These are phyloP conservation scores for Myotis yumanensis DNA, from an alignment of 2,113 vertebrate species.

Conservation along the genomic window DNA sequence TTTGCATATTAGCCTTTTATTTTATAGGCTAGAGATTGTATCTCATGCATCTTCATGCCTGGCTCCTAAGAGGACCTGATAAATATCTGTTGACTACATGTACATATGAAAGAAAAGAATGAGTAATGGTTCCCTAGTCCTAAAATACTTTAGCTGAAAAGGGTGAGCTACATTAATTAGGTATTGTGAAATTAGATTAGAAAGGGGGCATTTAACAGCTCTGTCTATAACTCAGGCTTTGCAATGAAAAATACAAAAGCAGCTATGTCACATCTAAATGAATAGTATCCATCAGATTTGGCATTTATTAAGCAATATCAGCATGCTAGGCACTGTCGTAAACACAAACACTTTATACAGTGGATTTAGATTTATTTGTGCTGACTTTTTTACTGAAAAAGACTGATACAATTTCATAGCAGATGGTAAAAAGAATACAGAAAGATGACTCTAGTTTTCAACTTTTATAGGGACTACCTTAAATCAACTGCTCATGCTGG, in stretches of 20 bases:
- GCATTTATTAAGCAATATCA: conserved; percentile 76
- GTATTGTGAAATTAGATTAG: conserved; percentile 72
- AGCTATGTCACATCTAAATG: conserved; percentile 73
- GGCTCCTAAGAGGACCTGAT: not conserved
- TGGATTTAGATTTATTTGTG: conserved; percentile 70
- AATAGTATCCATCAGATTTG: conserved; percentile 80
- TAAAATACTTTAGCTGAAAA: conserved; percentile 57
- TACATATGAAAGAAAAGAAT: not conserved
- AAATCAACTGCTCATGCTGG: conserved; percentile 53
- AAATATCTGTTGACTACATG: not conserved
- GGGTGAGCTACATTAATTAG: conserved; percentile 66
- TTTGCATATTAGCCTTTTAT: too few relatives aligned
- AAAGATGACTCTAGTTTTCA: conserved; percentile 57
- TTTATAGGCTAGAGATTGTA: not conserved
- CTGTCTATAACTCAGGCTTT: conserved; percentile 63
- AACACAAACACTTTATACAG: conserved; percentile 67
- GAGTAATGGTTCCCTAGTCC: not conserved
- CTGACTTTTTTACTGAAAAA: conserved; percentile 57
- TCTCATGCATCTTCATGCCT: conserved; percentile 1
- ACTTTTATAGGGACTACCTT: conserved; percentile 44
- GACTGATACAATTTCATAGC: conserved; percentile 64
- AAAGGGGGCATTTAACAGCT: conserved; percentile 63
- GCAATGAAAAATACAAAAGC: conserved; percentile 69
- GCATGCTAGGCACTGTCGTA: conserved; percentile 39
- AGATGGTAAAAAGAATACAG: conserved; percentile 64